Conservation (phyloP, 2,888 invertebrate species). For the Halictus quadricinctus region DNA sequence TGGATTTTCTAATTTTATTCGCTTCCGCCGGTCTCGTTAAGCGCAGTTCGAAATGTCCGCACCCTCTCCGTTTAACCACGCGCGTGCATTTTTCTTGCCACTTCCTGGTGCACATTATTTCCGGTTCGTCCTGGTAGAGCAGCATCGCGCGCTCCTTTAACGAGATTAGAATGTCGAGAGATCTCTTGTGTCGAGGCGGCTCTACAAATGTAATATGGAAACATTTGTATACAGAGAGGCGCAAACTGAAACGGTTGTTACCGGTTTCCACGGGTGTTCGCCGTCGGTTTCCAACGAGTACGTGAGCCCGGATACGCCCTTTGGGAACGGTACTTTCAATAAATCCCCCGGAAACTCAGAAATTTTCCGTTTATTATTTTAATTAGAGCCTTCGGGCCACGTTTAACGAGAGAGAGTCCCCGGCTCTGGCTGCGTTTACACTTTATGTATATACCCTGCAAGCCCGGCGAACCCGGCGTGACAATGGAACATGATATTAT, state of each 20-base stretch:
- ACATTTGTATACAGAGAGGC: constrained; percentile 77
- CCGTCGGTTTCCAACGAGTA: constrained; percentile 12
- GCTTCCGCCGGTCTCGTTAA: too few relatives aligned
- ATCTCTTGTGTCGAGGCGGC: constrained; percentile 2
- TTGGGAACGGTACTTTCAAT: constrained; percentile 55
- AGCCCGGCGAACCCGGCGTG: constrained; percentile 36
- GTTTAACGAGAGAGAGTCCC: constrained; percentile 65
- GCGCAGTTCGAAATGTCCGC: too few relatives aligned
- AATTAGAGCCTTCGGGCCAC: constrained; percentile 79
- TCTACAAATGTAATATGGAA: constrained; percentile 75
- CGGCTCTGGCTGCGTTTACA: constrained; percentile 56
- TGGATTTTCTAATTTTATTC: too few relatives aligned
- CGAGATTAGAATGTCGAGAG: constrained; percentile 5
- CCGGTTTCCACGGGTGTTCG: constrained; percentile 23
- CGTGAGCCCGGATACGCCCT: constrained; percentile 44
- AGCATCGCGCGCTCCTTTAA: not conserved
- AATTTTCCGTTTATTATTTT: constrained; percentile 79
- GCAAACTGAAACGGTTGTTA: constrained; percentile 64
- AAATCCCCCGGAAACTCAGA: constrained; percentile 65
- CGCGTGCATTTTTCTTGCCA: not conserved
- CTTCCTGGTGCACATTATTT: not conserved
- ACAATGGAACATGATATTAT: constrained; percentile 47
- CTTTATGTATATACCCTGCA: not conserved
- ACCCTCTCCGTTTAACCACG: too few relatives aligned
- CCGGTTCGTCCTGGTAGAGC: not conserved